Percentiles rank a stretch among this genome's conserved stretches.
Conservation (phyloP, 2,888 invertebrate genomes). For the Alloplasta piceator region DNA sequence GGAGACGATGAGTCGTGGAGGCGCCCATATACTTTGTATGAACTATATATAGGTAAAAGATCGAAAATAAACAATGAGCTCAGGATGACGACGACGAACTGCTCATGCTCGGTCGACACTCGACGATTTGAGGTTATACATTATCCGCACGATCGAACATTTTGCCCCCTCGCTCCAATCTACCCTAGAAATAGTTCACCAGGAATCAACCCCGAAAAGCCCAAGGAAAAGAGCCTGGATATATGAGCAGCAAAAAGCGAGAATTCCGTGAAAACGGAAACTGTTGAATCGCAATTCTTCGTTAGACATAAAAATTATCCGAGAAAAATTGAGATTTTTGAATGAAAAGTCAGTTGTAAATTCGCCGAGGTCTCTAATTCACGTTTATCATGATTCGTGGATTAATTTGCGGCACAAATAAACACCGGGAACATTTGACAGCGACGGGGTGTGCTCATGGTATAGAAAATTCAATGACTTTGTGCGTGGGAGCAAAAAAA, state of each 20-base stretch:
- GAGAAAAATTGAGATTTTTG: neutral
- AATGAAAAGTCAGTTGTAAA: constrained; percentile 17
- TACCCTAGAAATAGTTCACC: neutral
- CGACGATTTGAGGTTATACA: constrained; percentile 59
- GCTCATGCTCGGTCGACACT: constrained; percentile 58
- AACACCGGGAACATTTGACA: constrained; percentile 67
- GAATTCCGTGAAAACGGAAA: too few relatives aligned
- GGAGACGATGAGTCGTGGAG: too few relatives aligned
- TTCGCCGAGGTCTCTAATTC: neutral
- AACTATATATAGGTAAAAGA: constrained; percentile 15
- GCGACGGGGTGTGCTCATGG: constrained; percentile 49
- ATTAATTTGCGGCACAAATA: constrained; percentile 61
- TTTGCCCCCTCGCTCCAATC: neutral
- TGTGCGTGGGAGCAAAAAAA: constrained; percentile 58
- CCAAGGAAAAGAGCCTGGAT: neutral
- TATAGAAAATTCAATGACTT: neutral
- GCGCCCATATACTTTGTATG: too few relatives aligned
- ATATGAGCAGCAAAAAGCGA: too few relatives aligned
- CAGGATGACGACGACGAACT: constrained; percentile 52
- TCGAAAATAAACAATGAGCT: constrained; percentile 64
- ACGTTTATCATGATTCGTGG: neutral
- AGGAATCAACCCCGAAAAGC: neutral
- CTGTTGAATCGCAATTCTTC: too few relatives aligned
- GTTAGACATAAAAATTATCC: neutral
- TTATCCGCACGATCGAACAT: constrained; percentile 18